These are phyloP conservation scores for Antitype chi DNA, from an alignment of 2,888 invertebrate species.

Conservation along the genomic window DNA sequence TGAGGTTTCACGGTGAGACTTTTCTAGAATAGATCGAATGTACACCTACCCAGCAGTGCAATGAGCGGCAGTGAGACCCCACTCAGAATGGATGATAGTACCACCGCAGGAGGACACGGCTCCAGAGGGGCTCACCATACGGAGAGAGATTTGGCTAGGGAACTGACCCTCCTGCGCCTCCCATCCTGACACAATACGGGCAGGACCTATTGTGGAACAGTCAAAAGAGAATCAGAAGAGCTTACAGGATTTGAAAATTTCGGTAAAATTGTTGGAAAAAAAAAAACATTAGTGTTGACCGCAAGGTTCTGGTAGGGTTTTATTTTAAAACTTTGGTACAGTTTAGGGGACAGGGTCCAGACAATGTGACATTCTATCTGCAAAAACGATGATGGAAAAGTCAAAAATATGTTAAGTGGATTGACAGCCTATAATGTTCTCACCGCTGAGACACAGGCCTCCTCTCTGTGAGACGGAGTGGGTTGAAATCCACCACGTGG, in stretches of 20 bases:
- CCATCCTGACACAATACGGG: slow-evolving; percentile 74
- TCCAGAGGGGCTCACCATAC: slow-evolving; percentile 71
- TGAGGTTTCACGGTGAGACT: neutral
- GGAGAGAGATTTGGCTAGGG: slow-evolving; percentile 76
- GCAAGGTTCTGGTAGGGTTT: neutral
- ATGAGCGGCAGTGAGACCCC: slow-evolving; percentile 80
- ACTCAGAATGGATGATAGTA: slow-evolving; percentile 72
- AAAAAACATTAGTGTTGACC: neutral
- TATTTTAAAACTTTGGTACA: neutral
- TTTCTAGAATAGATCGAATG: neutral
- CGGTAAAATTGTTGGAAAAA: neutral
- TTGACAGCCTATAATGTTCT: neutral
- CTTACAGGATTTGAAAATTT: neutral
- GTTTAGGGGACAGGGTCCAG: neutral
- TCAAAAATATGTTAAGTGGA: neutral
- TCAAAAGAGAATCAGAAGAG: neutral
- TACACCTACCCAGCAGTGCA: slow-evolving; percentile 65
- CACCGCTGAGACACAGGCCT: too few species aligned
- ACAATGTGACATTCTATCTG: neutral
- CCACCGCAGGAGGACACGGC: slow-evolving; percentile 74
- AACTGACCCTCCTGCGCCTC: slow-evolving; percentile 75
- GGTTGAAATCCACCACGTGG: too few species aligned
- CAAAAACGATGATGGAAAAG: neutral
- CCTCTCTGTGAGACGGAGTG: too few species aligned
- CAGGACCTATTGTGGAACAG: slow-evolving; percentile 2